A percentile compares a stretch with the other conserved stretches of the same genome.
Conservation (phyloP, 1,140 invertebrate species). For the Chrysomallon squamiferum region DNA sequence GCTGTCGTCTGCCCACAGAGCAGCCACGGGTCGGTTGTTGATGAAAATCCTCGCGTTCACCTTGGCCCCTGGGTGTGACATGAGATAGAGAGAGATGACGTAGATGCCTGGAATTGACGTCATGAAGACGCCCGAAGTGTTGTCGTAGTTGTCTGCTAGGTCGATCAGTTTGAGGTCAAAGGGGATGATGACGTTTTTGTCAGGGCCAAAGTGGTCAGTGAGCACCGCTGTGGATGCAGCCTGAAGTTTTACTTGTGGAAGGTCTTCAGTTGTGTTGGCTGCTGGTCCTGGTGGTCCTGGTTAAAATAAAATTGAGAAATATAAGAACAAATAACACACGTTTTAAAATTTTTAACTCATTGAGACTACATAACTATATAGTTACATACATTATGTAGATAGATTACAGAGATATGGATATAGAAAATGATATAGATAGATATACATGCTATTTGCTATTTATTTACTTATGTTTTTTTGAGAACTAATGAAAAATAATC, state of each 20-base stretch:
- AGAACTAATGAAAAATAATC: too few relatives aligned
- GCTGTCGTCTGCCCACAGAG: constrained; percentile 39
- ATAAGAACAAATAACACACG: too few relatives aligned
- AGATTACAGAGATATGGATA: too few relatives aligned
- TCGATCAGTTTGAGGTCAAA: constrained; percentile 36
- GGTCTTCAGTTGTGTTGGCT: not conserved
- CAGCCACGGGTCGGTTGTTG: constrained; percentile 36
- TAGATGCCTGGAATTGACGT: constrained; percentile 37
- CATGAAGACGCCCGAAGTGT: constrained; percentile 35
- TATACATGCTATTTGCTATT: too few relatives aligned
- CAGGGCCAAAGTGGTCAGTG: constrained; percentile 36
- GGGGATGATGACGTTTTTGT: constrained; percentile 32
- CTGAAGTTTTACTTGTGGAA: constrained; percentile 2
- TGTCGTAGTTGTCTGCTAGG: constrained; percentile 41
- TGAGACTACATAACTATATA: too few relatives aligned
- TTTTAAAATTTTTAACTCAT: too few relatives aligned
- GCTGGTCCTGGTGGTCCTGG: not conserved
- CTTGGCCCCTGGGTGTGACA: constrained; percentile 42
- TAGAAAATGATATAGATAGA: too few relatives aligned
- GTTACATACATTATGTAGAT: too few relatives aligned
- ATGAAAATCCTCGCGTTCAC: constrained; percentile 34
- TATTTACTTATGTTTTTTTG: too few relatives aligned
- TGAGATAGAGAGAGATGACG: constrained; percentile 34
- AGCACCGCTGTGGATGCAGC: constrained; percentile 32
- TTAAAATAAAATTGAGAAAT: too few relatives aligned